These are phyloP conservation scores for Macroglossus sobrinus DNA, from an alignment of 2,113 vertebrate species.

Conservation along the genomic window DNA sequence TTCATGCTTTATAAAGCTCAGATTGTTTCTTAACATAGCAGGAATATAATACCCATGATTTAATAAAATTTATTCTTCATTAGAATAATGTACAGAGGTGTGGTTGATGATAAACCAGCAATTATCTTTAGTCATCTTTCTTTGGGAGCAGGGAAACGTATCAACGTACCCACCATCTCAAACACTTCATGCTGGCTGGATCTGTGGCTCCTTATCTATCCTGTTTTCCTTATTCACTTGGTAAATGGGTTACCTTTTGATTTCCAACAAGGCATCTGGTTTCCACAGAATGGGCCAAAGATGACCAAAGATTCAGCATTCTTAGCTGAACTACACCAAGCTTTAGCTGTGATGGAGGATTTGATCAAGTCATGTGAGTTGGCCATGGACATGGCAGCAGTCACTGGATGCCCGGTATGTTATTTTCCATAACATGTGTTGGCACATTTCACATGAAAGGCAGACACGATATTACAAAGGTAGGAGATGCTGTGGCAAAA, in stretches of 20 bases:
- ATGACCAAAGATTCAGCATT: not conserved
- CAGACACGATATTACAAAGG: not conserved
- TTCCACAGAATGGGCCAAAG: conserved; percentile 2
- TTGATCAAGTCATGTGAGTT: conserved; percentile 65
- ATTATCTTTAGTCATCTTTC: not conserved
- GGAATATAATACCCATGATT: not conserved
- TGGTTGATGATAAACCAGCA: not conserved
- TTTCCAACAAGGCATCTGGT: conserved; percentile 35
- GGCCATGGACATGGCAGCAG: conserved; percentile 38
- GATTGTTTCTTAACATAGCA: not conserved
- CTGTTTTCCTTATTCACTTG: not conserved
- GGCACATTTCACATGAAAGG: not conserved
- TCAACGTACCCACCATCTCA: not conserved
- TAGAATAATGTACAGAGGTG: not conserved
- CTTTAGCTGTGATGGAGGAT: conserved; percentile 47
- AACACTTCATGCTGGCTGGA: not conserved
- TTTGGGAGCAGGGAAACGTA: not conserved
- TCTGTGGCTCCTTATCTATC: not conserved
- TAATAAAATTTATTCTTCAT: not conserved
- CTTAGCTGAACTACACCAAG: not conserved
- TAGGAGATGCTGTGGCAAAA: not conserved
- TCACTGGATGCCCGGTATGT: conserved; percentile 62
- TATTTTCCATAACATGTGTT: not conserved
- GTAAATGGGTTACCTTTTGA: not conserved
- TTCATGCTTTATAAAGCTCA: not conserved